Evolutionary conservation across 2,113 vertebrate genomes (phyloP).

Genomic region (Eptesicus fuscus): DNA sequence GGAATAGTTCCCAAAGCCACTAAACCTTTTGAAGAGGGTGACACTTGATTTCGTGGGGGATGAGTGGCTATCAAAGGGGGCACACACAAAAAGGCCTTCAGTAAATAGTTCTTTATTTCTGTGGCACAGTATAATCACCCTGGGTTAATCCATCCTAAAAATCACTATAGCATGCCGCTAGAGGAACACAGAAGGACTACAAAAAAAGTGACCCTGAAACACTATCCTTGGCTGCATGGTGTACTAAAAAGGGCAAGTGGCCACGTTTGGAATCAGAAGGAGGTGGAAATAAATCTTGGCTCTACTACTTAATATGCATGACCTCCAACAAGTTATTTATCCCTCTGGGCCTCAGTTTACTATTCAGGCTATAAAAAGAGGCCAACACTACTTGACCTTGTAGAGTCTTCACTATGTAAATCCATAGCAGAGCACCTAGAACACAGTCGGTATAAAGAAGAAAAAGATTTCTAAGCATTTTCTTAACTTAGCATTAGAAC

Average conservation of each 20-base stretch:
- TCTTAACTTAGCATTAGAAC: neutral
- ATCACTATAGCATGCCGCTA: neutral
- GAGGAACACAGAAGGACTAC: neutral
- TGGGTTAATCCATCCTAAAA: neutral
- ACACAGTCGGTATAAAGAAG: neutral
- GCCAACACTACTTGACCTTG: neutral
- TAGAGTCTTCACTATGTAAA: neutral
- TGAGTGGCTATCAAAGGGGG: neutral
- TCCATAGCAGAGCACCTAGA: neutral
- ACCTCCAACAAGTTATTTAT: neutral
- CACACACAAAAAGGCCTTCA: neutral
- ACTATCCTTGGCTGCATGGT: neutral
- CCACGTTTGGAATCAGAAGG: neutral
- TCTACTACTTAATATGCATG: neutral
- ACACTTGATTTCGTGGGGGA: neutral
- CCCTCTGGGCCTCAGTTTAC: neutral
- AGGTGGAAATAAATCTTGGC: neutral
- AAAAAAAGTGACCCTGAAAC: neutral
- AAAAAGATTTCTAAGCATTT: neutral
- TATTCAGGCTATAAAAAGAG: neutral
- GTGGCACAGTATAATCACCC: neutral
- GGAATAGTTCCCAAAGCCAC: neutral
- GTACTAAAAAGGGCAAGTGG: neutral
- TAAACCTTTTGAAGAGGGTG: constrained; percentile 4
- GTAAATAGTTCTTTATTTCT: neutral